A percentile compares a stretch with the other conserved stretches of the same genome.
These are phyloP conservation scores for Cirrhinus mrigala DNA, from an alignment of 2,797 vertebrate species.

Conservation along the genomic window DNA sequence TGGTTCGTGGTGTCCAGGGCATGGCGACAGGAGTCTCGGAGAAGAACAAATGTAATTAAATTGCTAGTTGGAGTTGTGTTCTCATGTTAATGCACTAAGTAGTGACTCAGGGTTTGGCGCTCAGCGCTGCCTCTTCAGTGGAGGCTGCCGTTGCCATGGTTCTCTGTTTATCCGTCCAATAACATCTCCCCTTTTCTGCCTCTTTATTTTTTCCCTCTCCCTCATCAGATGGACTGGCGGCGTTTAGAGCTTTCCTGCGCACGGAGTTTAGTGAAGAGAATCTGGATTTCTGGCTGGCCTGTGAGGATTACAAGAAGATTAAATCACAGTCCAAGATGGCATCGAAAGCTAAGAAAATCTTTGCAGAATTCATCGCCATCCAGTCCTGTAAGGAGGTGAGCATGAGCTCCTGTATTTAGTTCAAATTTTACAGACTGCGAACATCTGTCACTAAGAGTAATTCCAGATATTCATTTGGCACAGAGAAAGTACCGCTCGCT, in stretches of 20 bases:
- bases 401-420: neutral
- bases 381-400: conserved; percentile 98
- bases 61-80: conserved; percentile 11
- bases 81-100: conserved; percentile 36
- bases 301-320: conserved; percentile 97
- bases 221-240: conserved; percentile 90
- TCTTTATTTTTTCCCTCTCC: conserved; percentile 29
- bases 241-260: conserved; percentile 95
- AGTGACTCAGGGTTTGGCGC: conserved; percentile 40
- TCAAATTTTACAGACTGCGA: neutral
- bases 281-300: conserved; percentile 98
- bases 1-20: neutral
- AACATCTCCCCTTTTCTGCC: conserved; percentile 65
- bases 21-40: neutral
- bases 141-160: conserved; percentile 75
- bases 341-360: conserved; percentile 97
- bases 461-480: neutral
- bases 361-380: conserved; percentile 94
- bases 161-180: conserved; percentile 55
- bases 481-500: neutral
- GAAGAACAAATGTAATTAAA: neutral
- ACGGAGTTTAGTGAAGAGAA: conserved; percentile 99
- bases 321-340: conserved; percentile 97
- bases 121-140: conserved; percentile 4
- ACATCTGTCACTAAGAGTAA: neutral